phyloP scores from a whole-genome alignment of 2,113 vertebrate genomes.

The Laticauda laticaudata region DNA sequence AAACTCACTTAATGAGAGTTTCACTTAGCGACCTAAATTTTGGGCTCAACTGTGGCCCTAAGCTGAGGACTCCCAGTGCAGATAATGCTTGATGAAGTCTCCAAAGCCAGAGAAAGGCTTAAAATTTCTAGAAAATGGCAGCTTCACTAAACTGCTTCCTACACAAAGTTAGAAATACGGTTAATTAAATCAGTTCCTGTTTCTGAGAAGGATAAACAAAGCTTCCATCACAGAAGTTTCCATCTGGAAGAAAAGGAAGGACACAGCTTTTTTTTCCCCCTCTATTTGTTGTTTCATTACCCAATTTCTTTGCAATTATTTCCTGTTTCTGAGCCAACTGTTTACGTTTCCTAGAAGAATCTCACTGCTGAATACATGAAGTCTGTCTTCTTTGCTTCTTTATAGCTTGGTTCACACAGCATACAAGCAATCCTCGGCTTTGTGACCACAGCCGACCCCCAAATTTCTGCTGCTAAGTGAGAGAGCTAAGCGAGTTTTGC shows the following conservation, averaged over 20 bases:
- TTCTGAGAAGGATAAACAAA: neutral
- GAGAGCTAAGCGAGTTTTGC: too few species aligned
- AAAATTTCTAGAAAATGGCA: neutral
- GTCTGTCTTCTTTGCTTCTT: neutral
- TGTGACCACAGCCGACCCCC: too few species aligned
- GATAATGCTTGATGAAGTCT: neutral
- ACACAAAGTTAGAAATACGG: neutral
- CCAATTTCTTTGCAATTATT: neutral
- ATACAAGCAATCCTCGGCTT: too few species aligned
- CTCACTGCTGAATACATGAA: neutral
- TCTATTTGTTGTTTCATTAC: neutral
- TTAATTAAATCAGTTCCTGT: neutral
- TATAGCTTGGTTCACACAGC: neutral
- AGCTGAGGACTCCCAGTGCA: too few species aligned
- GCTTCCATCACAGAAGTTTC: neutral
- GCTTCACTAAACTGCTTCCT: neutral
- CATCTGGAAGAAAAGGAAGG: neutral
- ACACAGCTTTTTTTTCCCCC: rapidly evolving
- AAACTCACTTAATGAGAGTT: too few species aligned
- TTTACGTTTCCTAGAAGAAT: neutral
- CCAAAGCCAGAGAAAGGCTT: neutral
- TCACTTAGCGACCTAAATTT: too few species aligned
- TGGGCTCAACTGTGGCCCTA: too few species aligned
- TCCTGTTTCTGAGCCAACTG: neutral
- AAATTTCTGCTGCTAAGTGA: too few species aligned